A percentile compares a stretch with the other conserved stretches of the same genome.
These are phyloP conservation scores for Sycophila texana DNA, from an alignment of 2,888 invertebrate species.

Conservation along the genomic window DNA sequence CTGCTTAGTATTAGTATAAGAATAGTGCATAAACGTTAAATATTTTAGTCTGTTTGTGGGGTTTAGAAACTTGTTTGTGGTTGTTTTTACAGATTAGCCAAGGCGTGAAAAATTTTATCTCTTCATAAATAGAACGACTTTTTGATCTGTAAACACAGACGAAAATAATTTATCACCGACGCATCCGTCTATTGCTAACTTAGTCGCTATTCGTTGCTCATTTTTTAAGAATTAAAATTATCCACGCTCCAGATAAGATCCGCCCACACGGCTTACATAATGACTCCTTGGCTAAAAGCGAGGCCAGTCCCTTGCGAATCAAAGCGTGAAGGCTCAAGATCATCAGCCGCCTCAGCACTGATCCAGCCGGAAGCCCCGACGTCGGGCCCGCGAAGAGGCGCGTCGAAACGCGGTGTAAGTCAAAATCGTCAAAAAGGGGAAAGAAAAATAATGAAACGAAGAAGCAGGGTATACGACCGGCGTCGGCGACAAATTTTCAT, in stretches of 20 bases:
- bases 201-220: constrained; percentile 9
- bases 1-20: no score
- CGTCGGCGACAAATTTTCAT: constrained; percentile 6
- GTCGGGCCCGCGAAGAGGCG: not conserved
- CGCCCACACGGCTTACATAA: not conserved
- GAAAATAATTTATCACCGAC: not conserved
- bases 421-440: constrained; percentile 33
- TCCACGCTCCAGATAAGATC: constrained; percentile 24
- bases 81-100: no score
- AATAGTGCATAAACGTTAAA: no score
- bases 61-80: no score
- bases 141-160: not conserved
- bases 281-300: no score
- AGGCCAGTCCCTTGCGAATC: not conserved
- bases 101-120: no score
- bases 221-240: constrained; percentile 54
- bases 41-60: no score
- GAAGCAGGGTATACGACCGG: not conserved
- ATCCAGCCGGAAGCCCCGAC: not conserved
- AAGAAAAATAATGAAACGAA: not conserved
- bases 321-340: constrained; percentile 12
- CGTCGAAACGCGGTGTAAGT: constrained; percentile 7
- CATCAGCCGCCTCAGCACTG: not conserved
- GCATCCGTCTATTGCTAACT: not conserved
- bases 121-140: no score